Conservation (phyloP, 2,113 vertebrate species). For the Callopanchax toddi region DNA sequence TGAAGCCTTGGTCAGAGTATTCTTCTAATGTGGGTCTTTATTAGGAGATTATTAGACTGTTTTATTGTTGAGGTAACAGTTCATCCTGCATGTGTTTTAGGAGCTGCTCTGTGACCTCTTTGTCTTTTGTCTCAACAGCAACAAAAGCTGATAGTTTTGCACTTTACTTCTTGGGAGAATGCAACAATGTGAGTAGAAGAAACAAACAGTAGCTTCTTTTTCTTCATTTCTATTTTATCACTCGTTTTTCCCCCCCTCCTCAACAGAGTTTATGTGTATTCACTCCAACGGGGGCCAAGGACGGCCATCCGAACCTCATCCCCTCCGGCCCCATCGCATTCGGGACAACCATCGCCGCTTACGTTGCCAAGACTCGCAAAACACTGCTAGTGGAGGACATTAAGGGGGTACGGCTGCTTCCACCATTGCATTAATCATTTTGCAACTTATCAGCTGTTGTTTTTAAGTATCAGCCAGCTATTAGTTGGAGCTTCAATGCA, state of each 20-base stretch:
- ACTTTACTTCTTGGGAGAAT: constrained; percentile 99
- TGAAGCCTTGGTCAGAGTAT: constrained; percentile 55
- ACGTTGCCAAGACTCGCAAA: constrained; percentile 95
- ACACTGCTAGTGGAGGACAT: constrained; percentile 95
- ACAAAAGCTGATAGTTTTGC: constrained; percentile 98
- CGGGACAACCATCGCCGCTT: constrained; percentile 93
- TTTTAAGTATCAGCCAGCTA: too few relatives aligned
- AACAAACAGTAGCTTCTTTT: background rate
- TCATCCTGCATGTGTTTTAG: background rate
- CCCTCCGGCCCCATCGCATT: constrained; percentile 90
- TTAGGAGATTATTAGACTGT: constrained; percentile 44
- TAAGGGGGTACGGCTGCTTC: constrained; percentile 84
- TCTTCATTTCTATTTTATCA: constrained; percentile 4
- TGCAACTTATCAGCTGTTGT: too few relatives aligned
- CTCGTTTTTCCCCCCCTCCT: constrained; percentile 50
- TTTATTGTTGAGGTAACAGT: constrained; percentile 9
- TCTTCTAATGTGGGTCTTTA: constrained; percentile 55
- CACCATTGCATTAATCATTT: constrained; percentile 2
- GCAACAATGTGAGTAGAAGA: constrained; percentile 95
- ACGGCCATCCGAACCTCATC: constrained; percentile 88
- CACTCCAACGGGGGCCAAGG: constrained; percentile 90
- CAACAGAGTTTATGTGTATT: constrained; percentile 93
- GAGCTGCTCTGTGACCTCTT: background rate
- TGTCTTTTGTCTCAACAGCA: constrained; percentile 81
- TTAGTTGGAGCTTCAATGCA: background rate